phyloP scores from a whole-genome alignment of 2,888 invertebrate genomes.

The Harmothoe impar region DNA sequence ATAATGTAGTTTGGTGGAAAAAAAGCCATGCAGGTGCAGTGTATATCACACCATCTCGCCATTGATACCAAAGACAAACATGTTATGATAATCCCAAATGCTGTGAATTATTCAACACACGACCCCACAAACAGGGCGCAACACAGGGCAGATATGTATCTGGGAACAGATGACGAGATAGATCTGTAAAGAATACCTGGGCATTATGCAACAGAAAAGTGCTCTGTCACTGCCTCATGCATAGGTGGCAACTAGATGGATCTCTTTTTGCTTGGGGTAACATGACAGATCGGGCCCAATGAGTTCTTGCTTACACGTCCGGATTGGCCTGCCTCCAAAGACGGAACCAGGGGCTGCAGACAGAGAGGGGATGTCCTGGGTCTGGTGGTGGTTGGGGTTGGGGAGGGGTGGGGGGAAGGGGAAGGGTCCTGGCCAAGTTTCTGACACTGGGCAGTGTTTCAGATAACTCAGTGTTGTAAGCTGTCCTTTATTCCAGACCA shows the following conservation, averaged over 20 bases:
- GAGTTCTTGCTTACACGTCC: neutral
- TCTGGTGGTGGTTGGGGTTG: neutral
- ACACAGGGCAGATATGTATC: neutral
- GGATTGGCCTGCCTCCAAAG: neutral
- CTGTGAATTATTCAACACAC: neutral
- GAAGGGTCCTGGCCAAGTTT: too few relatives aligned
- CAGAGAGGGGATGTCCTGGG: neutral
- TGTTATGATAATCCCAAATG: too few relatives aligned
- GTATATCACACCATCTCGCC: too few relatives aligned
- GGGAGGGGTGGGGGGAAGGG: too few relatives aligned
- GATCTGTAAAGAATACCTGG: neutral
- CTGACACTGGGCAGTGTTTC: too few relatives aligned
- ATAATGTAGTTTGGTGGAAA: too few relatives aligned
- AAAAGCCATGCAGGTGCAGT: too few relatives aligned
- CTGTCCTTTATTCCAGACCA: too few relatives aligned
- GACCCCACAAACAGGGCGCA: neutral
- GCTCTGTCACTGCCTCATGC: neutral
- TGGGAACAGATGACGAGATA: neutral
- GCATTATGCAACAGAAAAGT: constrained; percentile 34
- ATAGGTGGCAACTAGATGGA: neutral
- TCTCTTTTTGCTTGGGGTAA: neutral
- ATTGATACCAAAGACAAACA: too few relatives aligned
- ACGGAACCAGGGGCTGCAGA: neutral
- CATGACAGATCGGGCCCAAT: neutral
- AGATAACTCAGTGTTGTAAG: too few relatives aligned